Percentiles rank a stretch among this genome's conserved stretches.
These are phyloP conservation scores for Neocloeon triangulifer DNA, from an alignment of 1,140 invertebrate species.

Conservation along the genomic window DNA sequence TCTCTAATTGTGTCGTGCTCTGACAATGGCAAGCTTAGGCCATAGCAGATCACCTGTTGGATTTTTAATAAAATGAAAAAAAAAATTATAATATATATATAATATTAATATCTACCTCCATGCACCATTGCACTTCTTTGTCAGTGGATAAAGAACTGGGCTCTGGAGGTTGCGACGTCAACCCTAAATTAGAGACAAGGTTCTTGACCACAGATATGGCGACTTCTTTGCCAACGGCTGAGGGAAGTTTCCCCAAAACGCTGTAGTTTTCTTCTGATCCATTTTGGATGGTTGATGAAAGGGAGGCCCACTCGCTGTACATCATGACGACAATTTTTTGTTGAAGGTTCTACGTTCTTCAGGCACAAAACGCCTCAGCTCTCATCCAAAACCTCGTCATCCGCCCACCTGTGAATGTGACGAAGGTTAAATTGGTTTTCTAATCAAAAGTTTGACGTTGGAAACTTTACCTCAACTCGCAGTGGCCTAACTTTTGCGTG, in stretches of 20 bases:
- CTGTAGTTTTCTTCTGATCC: constrained; percentile 40
- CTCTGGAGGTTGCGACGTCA: constrained; percentile 45
- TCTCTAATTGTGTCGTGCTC: constrained; percentile 89
- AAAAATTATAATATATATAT: background rate
- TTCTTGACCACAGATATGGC: constrained; percentile 62
- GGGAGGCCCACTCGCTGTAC: constrained; percentile 69
- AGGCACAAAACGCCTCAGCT: too few species aligned
- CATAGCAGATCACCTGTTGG: constrained; percentile 67
- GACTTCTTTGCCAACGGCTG: constrained; percentile 52
- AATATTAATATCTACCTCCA: constrained; percentile 33
- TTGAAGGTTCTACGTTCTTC: too few species aligned
- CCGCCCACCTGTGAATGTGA: too few species aligned
- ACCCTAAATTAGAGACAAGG: constrained; percentile 49
- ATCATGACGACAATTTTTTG: too few species aligned
- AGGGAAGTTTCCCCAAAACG: constrained; percentile 68
- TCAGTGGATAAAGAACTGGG: constrained; percentile 49
- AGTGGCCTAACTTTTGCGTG: too few species aligned
- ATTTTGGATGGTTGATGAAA: constrained; percentile 39
- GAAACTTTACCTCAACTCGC: too few species aligned
- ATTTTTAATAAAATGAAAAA: constrained; percentile 1
- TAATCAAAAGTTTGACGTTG: too few species aligned
- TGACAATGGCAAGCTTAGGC: constrained; percentile 64
- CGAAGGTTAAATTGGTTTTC: too few species aligned
- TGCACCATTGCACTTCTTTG: constrained; percentile 73
- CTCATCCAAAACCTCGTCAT: too few species aligned